phyloP scores from a whole-genome alignment of 2,888 invertebrate genomes.

The Tortricodes alternella region DNA sequence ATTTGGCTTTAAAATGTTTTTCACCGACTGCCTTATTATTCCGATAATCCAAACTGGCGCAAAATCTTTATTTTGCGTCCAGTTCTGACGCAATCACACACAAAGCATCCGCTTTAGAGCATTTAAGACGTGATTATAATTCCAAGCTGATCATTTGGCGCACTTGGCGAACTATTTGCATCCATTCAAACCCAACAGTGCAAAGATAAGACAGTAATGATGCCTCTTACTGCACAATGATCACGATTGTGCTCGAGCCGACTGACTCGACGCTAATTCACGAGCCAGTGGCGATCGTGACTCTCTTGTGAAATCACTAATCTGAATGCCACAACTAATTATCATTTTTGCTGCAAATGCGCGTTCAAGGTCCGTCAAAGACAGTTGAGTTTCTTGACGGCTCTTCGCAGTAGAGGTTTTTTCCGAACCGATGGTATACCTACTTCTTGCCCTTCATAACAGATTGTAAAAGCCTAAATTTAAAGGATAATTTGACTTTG shows the following conservation, averaged over 20 bases:
- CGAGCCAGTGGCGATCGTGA: background rate
- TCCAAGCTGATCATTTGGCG: background rate
- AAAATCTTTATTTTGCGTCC: too few species aligned
- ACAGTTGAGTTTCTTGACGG: too few species aligned
- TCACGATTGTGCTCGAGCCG: background rate
- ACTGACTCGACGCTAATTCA: background rate
- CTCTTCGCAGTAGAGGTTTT: too few species aligned
- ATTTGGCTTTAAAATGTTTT: too few species aligned
- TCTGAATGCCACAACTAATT: slow-evolving; percentile 1
- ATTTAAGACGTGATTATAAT: background rate
- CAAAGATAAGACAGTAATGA: background rate
- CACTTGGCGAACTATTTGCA: slow-evolving; percentile 2
- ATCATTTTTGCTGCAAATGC: background rate
- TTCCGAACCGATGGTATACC: too few species aligned
- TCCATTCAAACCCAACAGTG: background rate
- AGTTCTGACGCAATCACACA: background rate
- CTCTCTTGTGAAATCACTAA: slow-evolving; percentile 1
- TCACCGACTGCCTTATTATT: too few species aligned
- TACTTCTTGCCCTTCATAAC: too few species aligned
- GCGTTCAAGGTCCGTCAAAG: too few species aligned
- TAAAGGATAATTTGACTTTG: too few species aligned
- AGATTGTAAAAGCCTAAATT: too few species aligned
- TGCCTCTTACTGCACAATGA: background rate
- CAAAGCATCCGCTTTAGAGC: background rate
- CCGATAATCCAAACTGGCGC: too few species aligned